Evolutionary conservation across 53 echinoderm and acorn worm genomes (phyloP).

Genomic region (Paracentrotus lividus): DNA sequence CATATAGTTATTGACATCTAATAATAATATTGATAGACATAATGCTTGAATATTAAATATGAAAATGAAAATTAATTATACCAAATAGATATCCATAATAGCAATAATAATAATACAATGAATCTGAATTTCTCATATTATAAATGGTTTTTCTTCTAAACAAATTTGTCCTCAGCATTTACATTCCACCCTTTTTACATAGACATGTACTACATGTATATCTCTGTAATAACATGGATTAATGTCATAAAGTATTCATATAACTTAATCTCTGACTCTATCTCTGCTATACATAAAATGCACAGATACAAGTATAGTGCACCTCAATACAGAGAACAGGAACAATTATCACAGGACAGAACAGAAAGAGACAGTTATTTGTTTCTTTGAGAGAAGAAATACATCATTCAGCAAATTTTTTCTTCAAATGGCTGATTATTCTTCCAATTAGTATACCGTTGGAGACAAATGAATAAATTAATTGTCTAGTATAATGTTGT

Average conservation of each 20-base stretch:
- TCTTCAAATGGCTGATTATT: not conserved
- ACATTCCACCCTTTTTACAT: constrained; percentile 49
- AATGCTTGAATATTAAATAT: constrained; percentile 73
- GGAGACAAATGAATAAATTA: no score
- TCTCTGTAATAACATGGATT: constrained; percentile 36
- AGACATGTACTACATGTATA: constrained; percentile 51
- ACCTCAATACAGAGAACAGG: not conserved
- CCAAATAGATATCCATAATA: constrained; percentile 72
- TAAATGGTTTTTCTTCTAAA: constrained; percentile 54
- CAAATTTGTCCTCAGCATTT: constrained; percentile 61
- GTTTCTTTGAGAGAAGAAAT: constrained; percentile 1
- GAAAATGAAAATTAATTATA: constrained; percentile 73
- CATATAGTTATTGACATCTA: constrained; percentile 30
- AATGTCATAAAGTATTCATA: constrained; percentile 39
- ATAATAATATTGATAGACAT: constrained; percentile 53
- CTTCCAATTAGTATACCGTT: no score
- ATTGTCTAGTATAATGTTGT: not conserved
- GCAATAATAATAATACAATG: constrained; percentile 53
- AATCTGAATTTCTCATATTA: not conserved
- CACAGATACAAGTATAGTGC: constrained; percentile 31
- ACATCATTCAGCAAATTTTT: not conserved
- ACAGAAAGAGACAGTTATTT: constrained; percentile 11
- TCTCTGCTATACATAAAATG: constrained; percentile 29
- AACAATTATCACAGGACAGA: constrained; percentile 3
- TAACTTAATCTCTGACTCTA: constrained; percentile 41